Base-by-base conservation (phyloP, 2,797 vertebrate genomes). In the Cynodonichthys magdalenae region DNA sequence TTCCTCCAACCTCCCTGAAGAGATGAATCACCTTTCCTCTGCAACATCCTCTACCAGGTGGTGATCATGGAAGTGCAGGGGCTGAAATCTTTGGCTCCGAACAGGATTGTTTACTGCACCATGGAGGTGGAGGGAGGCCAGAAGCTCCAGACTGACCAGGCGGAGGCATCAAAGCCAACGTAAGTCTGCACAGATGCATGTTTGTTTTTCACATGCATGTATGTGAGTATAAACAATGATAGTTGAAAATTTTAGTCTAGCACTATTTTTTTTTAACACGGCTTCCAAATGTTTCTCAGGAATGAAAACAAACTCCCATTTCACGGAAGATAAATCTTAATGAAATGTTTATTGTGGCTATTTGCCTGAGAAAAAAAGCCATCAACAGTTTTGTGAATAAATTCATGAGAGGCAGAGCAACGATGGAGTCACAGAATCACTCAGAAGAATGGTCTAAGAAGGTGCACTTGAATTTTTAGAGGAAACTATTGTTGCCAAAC, bases 101-200 rank as follows among this genome's bases (percentile, higher is more conserved):
- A 99, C 90, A 95, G 98, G 73, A 99, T 99, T 18, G 98, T 99
- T 3, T 99, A 99, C 87, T 99, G 98, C 85, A 99, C 98, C 44
- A 99, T 99, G 98, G 98, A 99, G 80, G 98, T 99, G 2, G 98
- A 99, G 89, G 98, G 98, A 18, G 98, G 98, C 24, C 96, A 99
- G 91, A 99, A 99, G 29, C 94, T 99, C 47, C 98, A 99, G 89
- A 99, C 98, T 0, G 97, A 99, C 90, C 98, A 99, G 82, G 98
- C 98, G 0, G 98, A 99, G 84, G 98, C 98, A 42, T 99, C 98
- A 27, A 99, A 99, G 82, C 98, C 98, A 70, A 99, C 95, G 98
- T 99, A 93, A 96, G 96, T 88, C 27, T 20, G 49, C 52, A 39
- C 44, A 34, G n/a, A 27, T 3, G 6, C 27, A 54, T 18, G 9